Base-by-base conservation (phyloP, 92 coral and sea anemone species). In the Epizoanthus stellaris region DNA sequence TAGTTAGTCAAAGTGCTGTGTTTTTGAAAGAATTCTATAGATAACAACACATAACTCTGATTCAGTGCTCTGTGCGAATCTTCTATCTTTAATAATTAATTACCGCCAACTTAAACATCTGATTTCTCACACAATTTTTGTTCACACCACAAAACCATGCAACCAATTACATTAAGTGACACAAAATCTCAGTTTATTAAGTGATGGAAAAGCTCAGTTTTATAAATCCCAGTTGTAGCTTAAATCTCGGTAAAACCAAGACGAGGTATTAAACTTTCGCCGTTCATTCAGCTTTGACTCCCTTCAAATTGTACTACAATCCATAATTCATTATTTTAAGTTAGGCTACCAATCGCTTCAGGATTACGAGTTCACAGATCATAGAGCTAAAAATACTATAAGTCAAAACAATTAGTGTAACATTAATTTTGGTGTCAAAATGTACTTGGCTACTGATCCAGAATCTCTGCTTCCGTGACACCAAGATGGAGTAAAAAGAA, bases 331-430 rank as follows among this genome's bases (percentile, higher is more conserved):
- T 63, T 45, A 3, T 38, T 61, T 63, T 21, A 21, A 58, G 60
- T 63, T 16, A 79, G 61, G 65, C 67, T 40, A 25, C 60, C 56
- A 10, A 25, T 63, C 21, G 59, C 47, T 42, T n/a, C 2, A 13
- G 0, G 13, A 43, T 62, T 17, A 56, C 23, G 12, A 19, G 34
- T 77, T 40, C 4, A 20, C 25, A 10, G 14, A 11, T 39, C 13
- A 40, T 6, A 20, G 67, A n/a, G 23, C 47, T 43, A 19, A 34
- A 40, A 63, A 45, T 4, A 75, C 59, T 47, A 56, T 20, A 75
- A 56, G 72, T 61, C 58, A 76, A 76, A 19, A 43, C 70, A 79
- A 42, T 63, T 6, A 40, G 67, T 63, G 61, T 20, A 63, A 63
- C 40, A 11, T 7, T 17, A 75, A 47, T 75, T 12, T 54, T 7